These are phyloP conservation scores for Alaudala cheleensis DNA, from an alignment of 2,113 vertebrate species.

Conservation along the genomic window DNA sequence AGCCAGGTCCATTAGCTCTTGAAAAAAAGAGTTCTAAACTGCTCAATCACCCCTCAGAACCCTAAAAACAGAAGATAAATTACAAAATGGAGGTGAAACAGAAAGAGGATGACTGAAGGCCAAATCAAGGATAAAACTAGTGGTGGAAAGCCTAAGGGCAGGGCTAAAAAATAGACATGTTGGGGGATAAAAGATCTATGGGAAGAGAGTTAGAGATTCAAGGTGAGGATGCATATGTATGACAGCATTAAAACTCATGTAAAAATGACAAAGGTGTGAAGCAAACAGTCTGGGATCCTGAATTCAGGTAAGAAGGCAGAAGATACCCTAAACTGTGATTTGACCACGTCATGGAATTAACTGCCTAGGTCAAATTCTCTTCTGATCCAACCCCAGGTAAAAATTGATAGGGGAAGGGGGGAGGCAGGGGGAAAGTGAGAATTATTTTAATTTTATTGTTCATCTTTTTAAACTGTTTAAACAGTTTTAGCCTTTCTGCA, in stretches of 20 bases:
- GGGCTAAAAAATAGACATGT: background rate
- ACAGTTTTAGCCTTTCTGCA: background rate
- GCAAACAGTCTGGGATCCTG: background rate
- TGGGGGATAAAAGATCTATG: accelerated
- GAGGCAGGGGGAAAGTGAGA: background rate
- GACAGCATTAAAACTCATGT: background rate
- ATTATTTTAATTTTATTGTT: background rate
- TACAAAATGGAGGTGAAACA: background rate
- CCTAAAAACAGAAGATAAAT: background rate
- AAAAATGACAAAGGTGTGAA: background rate
- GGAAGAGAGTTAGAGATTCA: background rate
- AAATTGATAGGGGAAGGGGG: background rate
- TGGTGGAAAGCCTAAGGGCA: background rate
- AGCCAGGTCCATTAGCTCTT: background rate
- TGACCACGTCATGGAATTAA: background rate
- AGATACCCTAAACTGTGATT: background rate
- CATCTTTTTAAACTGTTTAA: background rate
- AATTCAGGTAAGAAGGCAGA: background rate
- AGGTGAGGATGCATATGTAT: background rate
- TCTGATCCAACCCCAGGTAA: background rate
- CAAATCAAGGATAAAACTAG: background rate
- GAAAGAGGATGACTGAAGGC: background rate
- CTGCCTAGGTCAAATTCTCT: background rate
- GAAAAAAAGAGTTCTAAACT: background rate
- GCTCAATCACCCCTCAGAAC: background rate